A percentile compares a stretch with the other conserved stretches of the same genome.
These are phyloP conservation scores for Ptiloglossa arizonensis DNA, from an alignment of 1,140 invertebrate species.

Conservation along the genomic window DNA sequence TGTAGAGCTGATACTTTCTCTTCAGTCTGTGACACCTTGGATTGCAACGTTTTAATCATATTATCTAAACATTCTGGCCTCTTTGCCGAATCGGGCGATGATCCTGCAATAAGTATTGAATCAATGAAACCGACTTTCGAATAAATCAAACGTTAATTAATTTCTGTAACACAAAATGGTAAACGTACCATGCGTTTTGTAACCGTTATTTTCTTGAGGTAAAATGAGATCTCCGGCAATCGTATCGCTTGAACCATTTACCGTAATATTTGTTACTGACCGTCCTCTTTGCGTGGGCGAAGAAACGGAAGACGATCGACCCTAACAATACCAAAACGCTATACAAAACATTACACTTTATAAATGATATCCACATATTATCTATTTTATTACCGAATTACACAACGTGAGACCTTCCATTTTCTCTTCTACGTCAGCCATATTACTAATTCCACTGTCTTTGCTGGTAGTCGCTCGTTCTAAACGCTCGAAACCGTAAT, in stretches of 20 bases:
- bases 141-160: neutral
- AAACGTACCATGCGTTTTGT: slow-evolving; percentile 74
- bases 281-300: slow-evolving; percentile 80
- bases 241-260: slow-evolving; percentile 79
- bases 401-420: slow-evolving; percentile 81
- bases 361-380: neutral
- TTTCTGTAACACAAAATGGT: neutral
- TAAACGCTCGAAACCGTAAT: slow-evolving; percentile 89
- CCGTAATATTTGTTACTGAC: slow-evolving; percentile 72
- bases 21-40: slow-evolving; percentile 62
- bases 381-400: slow-evolving; percentile 74
- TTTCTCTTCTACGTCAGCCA: slow-evolving; percentile 85
- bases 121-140: neutral
- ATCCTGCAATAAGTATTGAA: slow-evolving; percentile 53
- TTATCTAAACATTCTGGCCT: slow-evolving; percentile 78
- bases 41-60: slow-evolving; percentile 74
- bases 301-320: slow-evolving; percentile 80
- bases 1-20: slow-evolving; percentile 75
- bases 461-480: slow-evolving; percentile 92
- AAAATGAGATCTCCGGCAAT: slow-evolving; percentile 79
- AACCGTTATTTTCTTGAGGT: slow-evolving; percentile 80
- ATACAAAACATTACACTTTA: neutral
- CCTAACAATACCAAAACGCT: slow-evolving; percentile 61
- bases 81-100: slow-evolving; percentile 73
- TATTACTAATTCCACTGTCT: slow-evolving; percentile 94